Base-by-base conservation (phyloP, 2,888 invertebrate genomes). In the Bedellia somnulentella region DNA sequence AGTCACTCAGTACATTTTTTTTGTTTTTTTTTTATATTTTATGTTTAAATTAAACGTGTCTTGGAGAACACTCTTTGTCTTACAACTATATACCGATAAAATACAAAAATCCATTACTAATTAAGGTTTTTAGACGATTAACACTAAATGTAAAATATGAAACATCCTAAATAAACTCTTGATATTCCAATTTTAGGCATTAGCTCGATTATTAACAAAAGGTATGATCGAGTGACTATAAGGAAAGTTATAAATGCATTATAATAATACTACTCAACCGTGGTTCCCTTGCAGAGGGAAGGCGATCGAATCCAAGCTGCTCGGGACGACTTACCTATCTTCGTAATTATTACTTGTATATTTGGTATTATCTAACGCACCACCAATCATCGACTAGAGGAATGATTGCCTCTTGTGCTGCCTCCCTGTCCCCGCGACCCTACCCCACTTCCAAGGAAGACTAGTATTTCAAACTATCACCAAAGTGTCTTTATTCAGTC, bases 81-180 rank as follows among this genome's bases (percentile, higher is more conserved):
- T 73, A 73, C 57, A 68, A 55, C 71, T 73, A 67, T 63, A 71
- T 75, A 71, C 70, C 73, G 59, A 71, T 71, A 75, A 73, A 73
- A 75, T 73, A 73, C 73, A 73, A 73, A 68, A 70, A 63, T 73
- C 68, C 50, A 67, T 70, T 73, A 73, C n/a, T 70, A 73, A 70
- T 73, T 71, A 75, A 70, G 73, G 71, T 75, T 73, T 30, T 75
- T 73, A 71, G 71, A 70, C 71, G 71, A 70, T 73, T 73, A 71
- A 66, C 63, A 66, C 73, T 73, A 73, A 71, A 75, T 73, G 73
- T 75, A 75, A 71, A 73, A 71, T 73, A 73, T 71, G 66, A 73
- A 64, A 71, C 71, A 61, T 75, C 71, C 71, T 75, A 73, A 75
- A 75, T 75, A 75, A 75, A 75, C 71, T 75, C 75, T n/a, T 75